Evolutionary conservation across 2,113 vertebrate species (phyloP).

Genomic region (Lagopus leucura): DNA sequence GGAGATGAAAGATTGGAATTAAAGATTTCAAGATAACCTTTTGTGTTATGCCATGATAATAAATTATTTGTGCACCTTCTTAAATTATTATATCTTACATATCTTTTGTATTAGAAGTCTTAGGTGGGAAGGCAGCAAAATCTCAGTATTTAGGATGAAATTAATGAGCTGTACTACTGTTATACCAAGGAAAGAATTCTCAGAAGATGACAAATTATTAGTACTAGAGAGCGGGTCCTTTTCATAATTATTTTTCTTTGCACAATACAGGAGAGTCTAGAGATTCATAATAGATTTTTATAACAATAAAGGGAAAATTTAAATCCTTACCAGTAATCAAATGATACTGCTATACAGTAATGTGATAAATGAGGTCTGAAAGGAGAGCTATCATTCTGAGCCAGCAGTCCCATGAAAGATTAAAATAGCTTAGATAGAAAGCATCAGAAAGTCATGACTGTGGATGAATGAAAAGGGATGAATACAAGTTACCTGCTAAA

Average conservation of each 20-base stretch:
- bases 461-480: conserved; percentile 3
- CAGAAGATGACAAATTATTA: conserved; percentile 41
- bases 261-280: neutral
- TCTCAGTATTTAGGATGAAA: conserved; percentile 25
- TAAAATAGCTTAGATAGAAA: neutral
- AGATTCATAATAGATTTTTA: conserved; percentile 25
- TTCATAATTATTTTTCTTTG: conserved; percentile 18
- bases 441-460: neutral
- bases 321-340: conserved; percentile 23
- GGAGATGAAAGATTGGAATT: neutral
- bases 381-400: conserved; percentile 23
- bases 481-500: neutral
- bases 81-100: neutral
- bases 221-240: neutral
- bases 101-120: conserved; percentile 30
- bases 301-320: conserved; percentile 14
- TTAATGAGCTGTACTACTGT: conserved; percentile 17
- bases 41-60: neutral
- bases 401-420: neutral
- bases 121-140: conserved; percentile 27
- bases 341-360: neutral
- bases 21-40: neutral
- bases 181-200: neutral
- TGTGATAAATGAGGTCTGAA: conserved; percentile 38
- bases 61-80: neutral